phyloP scores from a whole-genome alignment of 2,113 vertebrate genomes.

The Kryptolebias marmoratus region DNA sequence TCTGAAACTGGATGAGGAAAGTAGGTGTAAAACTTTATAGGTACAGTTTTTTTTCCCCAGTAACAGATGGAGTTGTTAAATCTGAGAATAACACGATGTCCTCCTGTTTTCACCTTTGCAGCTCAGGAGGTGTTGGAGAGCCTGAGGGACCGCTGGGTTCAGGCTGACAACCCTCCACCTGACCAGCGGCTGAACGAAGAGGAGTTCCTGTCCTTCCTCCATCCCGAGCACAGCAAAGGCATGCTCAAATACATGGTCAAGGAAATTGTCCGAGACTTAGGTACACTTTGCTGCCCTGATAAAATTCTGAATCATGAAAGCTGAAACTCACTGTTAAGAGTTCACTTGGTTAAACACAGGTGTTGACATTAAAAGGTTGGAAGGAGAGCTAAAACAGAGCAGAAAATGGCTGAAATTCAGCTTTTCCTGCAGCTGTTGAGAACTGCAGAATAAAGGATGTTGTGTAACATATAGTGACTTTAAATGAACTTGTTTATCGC shows the following conservation, averaged over 20 bases:
- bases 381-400: no score
- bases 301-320: background rate
- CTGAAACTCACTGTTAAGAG: no score
- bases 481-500: no score
- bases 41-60: no score
- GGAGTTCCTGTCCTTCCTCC: slow-evolving; percentile 94
- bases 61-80: background rate
- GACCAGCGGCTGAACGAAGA: slow-evolving; percentile 90
- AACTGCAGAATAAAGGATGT: no score
- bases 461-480: no score
- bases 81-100: background rate
- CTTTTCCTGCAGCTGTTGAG: no score
- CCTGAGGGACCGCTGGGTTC: slow-evolving; percentile 96
- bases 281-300: slow-evolving; percentile 66
- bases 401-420: no score
- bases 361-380: no score
- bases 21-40: slow-evolving; percentile 81
- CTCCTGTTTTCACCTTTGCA: slow-evolving; percentile 54
- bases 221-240: slow-evolving; percentile 94
- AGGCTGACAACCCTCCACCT: slow-evolving; percentile 90
- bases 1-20: slow-evolving; percentile 94
- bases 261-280: slow-evolving; percentile 92
- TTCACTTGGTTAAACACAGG: background rate
- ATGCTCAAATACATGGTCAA: slow-evolving; percentile 98
- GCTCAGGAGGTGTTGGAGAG: slow-evolving; percentile 96